Percentiles rank a stretch among this genome's conserved stretches.
These are phyloP conservation scores for Tenthredo notha DNA, from an alignment of 2,888 invertebrate species.

Conservation along the genomic window DNA sequence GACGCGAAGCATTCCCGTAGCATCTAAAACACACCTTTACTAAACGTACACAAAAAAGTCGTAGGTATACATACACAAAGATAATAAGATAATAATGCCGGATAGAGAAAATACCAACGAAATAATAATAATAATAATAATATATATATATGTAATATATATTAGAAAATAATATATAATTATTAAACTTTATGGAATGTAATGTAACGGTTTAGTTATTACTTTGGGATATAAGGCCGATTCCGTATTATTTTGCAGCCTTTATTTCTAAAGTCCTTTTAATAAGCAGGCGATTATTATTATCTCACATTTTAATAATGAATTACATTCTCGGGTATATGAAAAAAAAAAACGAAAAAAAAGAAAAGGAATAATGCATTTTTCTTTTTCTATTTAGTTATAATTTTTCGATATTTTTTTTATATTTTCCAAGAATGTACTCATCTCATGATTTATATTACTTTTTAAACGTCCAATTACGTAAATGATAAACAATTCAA, in stretches of 20 bases:
- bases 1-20: conserved; percentile 76
- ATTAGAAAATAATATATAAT: not conserved
- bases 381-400: not conserved
- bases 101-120: not conserved
- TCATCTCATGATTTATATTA: not conserved
- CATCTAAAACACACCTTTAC: conserved; percentile 76
- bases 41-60: conserved; percentile 74
- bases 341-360: too few relatives aligned
- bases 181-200: not conserved
- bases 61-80: conserved; percentile 67
- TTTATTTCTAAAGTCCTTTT: not conserved
- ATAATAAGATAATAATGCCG: conserved; percentile 57
- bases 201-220: not conserved
- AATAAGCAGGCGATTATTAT: not conserved
- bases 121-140: not conserved
- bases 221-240: not conserved
- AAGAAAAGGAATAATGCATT: not conserved
- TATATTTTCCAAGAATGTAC: conserved; percentile 15
- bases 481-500: not conserved
- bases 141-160: not conserved
- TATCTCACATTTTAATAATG: not conserved
- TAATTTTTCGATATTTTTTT: not conserved
- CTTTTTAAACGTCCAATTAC: conserved; percentile 2
- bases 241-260: not conserved
- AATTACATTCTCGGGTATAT: conserved; percentile 2